A percentile compares a stretch with the other conserved stretches of the same genome.
Evolutionary conservation across 2,888 invertebrate species (phyloP).

Genomic region (Drosophila eohydei): DNA sequence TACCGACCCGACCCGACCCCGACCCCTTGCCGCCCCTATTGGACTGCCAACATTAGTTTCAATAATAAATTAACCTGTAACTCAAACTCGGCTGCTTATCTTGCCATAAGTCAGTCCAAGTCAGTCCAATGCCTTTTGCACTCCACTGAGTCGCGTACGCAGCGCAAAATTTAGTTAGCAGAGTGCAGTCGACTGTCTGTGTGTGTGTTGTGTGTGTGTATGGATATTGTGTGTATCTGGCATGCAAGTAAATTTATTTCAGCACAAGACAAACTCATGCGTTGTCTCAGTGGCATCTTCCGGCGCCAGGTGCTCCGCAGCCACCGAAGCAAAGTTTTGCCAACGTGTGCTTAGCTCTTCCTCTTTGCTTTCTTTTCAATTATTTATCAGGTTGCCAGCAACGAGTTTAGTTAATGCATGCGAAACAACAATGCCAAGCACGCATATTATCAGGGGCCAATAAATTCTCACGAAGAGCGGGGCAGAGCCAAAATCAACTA

Average conservation of each 20-base stretch:
- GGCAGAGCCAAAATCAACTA: neutral
- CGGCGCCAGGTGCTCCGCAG: constrained; percentile 40
- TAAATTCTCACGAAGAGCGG: constrained; percentile 24
- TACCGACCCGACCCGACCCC: neutral
- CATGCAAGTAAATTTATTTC: constrained; percentile 67
- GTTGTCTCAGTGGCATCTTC: constrained; percentile 48
- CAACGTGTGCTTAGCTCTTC: constrained; percentile 23
- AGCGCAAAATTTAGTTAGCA: constrained; percentile 52
- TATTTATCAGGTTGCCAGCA: constrained; percentile 55
- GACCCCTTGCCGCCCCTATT: constrained; percentile 1
- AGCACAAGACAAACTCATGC: constrained; percentile 53
- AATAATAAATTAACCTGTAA: constrained; percentile 77
- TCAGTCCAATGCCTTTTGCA: constrained; percentile 63
- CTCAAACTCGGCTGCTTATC: constrained; percentile 65
- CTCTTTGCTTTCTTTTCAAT: constrained; percentile 52
- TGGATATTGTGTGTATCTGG: constrained; percentile 36
- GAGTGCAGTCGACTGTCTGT: constrained; percentile 45
- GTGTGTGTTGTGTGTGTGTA: constrained; percentile 14
- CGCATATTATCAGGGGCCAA: constrained; percentile 42
- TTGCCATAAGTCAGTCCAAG: constrained; percentile 61
- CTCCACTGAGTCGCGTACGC: constrained; percentile 58
- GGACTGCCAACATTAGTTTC: constrained; percentile 71
- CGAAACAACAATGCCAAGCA: constrained; percentile 49
- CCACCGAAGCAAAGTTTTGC: constrained; percentile 23
- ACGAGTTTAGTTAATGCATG: constrained; percentile 47